These are phyloP conservation scores for Ceratosolen solmsi DNA, from an alignment of 1,140 invertebrate species.

Conservation along the genomic window DNA sequence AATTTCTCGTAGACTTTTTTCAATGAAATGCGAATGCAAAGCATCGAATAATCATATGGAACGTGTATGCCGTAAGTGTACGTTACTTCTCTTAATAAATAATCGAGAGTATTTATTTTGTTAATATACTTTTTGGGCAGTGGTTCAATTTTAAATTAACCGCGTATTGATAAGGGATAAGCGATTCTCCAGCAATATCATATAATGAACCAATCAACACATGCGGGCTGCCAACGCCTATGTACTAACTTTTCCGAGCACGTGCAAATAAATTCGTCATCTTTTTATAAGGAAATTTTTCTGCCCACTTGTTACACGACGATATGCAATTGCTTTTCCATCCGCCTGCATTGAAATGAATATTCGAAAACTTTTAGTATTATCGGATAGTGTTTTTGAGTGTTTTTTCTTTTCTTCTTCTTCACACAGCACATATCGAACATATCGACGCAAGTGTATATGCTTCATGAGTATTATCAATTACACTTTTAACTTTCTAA, in stretches of 20 bases:
- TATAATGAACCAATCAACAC: not conserved
- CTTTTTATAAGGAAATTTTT: conserved; percentile 33
- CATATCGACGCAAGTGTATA: not conserved
- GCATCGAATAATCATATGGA: too few relatives aligned
- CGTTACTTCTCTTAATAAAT: too few relatives aligned
- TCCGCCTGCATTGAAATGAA: conserved; percentile 43
- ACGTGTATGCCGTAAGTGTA: too few relatives aligned
- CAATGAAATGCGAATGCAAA: too few relatives aligned
- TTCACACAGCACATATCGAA: not conserved
- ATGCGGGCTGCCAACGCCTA: conserved; percentile 45
- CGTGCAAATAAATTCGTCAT: conserved; percentile 30
- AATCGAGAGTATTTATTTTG: too few relatives aligned
- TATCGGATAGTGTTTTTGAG: not conserved
- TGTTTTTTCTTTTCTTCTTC: not conserved
- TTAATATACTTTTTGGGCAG: too few relatives aligned
- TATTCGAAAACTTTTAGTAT: not conserved
- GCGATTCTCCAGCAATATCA: not conserved
- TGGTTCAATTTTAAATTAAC: too few relatives aligned
- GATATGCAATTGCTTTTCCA: conserved; percentile 38
- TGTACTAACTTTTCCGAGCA: not conserved
- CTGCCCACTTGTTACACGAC: not conserved
- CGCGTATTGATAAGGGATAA: too few relatives aligned
- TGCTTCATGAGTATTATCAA: not conserved
- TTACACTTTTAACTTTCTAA: not conserved
- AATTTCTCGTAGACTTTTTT: too few relatives aligned